Conservation (phyloP, 1,140 invertebrate genomes). For the Chionoecetes opilio region DNA sequence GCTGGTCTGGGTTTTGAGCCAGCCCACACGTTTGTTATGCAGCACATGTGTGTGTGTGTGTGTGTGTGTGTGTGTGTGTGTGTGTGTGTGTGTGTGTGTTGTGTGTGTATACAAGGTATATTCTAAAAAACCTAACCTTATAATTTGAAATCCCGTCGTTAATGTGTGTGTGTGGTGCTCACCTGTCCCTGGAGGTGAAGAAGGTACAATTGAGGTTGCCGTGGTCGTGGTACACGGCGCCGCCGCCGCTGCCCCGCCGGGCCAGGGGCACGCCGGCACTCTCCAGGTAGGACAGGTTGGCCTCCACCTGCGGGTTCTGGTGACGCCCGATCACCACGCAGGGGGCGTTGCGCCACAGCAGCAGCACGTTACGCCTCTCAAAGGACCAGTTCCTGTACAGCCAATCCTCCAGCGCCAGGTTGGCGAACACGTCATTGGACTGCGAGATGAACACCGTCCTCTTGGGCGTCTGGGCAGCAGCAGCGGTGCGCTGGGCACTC, state of each 20-base stretch:
- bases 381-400: constrained; percentile 87
- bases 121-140: too few relatives aligned
- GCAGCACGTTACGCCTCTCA: constrained; percentile 90
- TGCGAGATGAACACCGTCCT: constrained; percentile 96
- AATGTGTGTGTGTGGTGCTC: background rate
- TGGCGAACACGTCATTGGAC: constrained; percentile 94
- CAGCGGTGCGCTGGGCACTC: background rate
- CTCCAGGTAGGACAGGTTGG: constrained; percentile 88
- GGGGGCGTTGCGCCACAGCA: constrained; percentile 96
- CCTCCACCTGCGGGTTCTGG: constrained; percentile 98
- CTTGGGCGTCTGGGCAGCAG: constrained; percentile 82
- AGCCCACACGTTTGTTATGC: too few relatives aligned
- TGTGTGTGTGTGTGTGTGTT: too few relatives aligned
- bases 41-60: too few relatives aligned
- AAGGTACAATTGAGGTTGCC: constrained; percentile 97
- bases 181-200: constrained; percentile 89
- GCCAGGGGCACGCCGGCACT: constrained; percentile 89
- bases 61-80: too few relatives aligned
- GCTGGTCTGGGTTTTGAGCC: too few relatives aligned
- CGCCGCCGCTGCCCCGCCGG: constrained; percentile 97
- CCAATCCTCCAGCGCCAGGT: constrained; percentile 97
- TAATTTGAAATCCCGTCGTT: too few relatives aligned
- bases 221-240: constrained; percentile 97
- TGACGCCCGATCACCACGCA: constrained; percentile 97
- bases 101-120: too few relatives aligned